These are phyloP conservation scores for Chelonia mydas DNA, from an alignment of 2,797 vertebrate genomes.

Conservation along the genomic window DNA sequence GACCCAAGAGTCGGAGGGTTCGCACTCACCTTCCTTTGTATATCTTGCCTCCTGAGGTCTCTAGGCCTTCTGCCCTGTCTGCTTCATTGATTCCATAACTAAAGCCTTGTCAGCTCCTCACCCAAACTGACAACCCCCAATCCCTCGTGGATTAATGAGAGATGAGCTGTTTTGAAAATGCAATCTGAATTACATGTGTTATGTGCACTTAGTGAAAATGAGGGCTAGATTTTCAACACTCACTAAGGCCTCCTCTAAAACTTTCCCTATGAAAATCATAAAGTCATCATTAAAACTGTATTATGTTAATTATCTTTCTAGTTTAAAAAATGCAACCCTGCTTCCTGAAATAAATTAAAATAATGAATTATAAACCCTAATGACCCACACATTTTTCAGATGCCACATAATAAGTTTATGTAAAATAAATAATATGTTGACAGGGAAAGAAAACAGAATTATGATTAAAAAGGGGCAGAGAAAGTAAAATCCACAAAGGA, in stretches of 20 bases:
- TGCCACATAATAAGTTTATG: not conserved
- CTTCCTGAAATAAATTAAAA: not conserved
- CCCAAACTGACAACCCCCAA: too few relatives aligned
- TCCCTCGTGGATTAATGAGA: not conserved
- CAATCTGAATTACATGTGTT: fast-evolving
- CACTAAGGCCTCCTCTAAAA: not conserved
- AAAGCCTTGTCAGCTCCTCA: too few relatives aligned
- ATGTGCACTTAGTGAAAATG: not conserved
- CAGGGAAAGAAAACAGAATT: too few relatives aligned
- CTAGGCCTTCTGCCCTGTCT: not conserved
- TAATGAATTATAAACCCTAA: not conserved
- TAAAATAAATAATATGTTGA: not conserved
- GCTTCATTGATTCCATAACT: not conserved
- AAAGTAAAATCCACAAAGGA: too few relatives aligned
- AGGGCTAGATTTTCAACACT: too few relatives aligned
- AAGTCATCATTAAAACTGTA: not conserved
- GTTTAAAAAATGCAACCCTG: not conserved
- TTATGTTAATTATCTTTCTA: not conserved
- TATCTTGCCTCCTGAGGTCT: not conserved
- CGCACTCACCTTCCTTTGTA: not conserved
- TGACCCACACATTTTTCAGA: not conserved
- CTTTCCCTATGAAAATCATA: fast-evolving
- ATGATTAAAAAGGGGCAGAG: too few relatives aligned
- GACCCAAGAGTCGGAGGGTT: not conserved
- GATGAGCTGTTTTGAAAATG: not conserved